phyloP scores from a whole-genome alignment of 2,888 invertebrate species.

The Ophion costatus region DNA sequence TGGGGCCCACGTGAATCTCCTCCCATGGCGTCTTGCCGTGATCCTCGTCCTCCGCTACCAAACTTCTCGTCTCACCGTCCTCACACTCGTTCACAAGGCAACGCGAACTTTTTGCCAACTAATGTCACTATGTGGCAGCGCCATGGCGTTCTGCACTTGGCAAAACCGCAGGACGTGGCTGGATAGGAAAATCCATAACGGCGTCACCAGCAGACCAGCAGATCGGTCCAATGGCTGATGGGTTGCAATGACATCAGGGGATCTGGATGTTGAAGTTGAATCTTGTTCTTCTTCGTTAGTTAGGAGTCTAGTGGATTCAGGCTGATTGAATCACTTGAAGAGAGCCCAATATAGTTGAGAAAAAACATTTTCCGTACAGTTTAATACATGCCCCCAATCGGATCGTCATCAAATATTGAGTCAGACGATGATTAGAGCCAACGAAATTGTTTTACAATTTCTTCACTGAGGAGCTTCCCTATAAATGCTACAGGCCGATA shows the following conservation, averaged over 20 bases:
- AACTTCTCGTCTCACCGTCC: not conserved
- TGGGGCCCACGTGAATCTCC: not conserved
- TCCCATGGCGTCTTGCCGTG: not conserved
- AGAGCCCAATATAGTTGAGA: too few species aligned
- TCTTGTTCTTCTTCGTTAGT: too few species aligned
- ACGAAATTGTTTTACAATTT: not conserved
- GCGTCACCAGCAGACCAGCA: not conserved
- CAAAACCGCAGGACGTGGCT: not conserved
- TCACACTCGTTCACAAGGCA: not conserved
- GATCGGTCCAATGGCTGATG: not conserved
- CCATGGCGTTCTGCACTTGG: not conserved
- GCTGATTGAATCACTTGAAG: too few species aligned
- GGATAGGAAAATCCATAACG: not conserved
- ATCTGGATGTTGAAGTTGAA: not conserved
- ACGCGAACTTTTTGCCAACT: not conserved
- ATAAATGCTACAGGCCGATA: not conserved
- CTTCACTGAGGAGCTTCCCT: not conserved
- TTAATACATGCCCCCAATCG: too few species aligned
- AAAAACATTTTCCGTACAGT: too few species aligned
- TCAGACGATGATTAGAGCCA: too few species aligned
- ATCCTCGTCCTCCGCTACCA: not conserved
- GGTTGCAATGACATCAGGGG: not conserved
- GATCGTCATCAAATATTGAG: too few species aligned
- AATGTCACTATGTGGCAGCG: not conserved
- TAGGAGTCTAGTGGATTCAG: too few species aligned